Evolutionary conservation across 2,113 vertebrate species (phyloP).

Genomic region (Rafetus swinhoei): DNA sequence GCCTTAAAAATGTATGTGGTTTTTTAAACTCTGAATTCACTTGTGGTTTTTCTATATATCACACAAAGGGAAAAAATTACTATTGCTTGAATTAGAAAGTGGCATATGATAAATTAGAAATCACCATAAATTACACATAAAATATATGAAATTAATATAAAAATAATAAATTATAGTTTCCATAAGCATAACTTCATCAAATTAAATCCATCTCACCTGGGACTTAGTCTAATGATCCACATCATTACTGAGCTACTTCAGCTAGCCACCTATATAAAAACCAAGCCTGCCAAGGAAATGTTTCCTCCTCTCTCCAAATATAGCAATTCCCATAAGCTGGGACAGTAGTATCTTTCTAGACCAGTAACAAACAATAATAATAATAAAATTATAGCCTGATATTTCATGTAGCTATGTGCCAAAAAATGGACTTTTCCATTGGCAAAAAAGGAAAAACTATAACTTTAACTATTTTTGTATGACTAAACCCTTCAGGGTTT

Average conservation of each 20-base stretch:
- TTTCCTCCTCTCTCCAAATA: not conserved
- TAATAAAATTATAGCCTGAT: not conserved
- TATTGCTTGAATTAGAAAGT: slow-evolving; percentile 39
- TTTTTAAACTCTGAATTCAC: not conserved
- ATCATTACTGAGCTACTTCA: not conserved
- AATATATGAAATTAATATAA: slow-evolving; percentile 13
- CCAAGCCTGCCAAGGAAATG: not conserved
- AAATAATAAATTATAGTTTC: slow-evolving; percentile 28
- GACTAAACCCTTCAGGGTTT: slow-evolving; percentile 44
- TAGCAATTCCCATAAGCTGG: not conserved
- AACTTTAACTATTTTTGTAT: slow-evolving; percentile 46
- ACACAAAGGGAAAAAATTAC: not conserved
- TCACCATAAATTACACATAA: slow-evolving; percentile 46
- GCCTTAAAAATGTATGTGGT: not conserved
- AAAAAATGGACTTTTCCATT: not conserved
- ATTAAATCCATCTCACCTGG: slow-evolving; percentile 20
- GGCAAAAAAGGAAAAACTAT: not conserved
- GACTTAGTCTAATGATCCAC: slow-evolving; percentile 40
- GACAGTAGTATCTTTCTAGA: not conserved
- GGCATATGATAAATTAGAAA: slow-evolving; percentile 4
- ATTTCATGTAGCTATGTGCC: not conserved
- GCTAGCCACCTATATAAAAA: slow-evolving; percentile 1
- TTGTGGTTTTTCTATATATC: not conserved
- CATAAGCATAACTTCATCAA: slow-evolving; percentile 34
- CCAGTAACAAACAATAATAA: not conserved